phyloP scores from a whole-genome alignment of 2,113 vertebrate genomes.

The Entomyzon cyanotis region DNA sequence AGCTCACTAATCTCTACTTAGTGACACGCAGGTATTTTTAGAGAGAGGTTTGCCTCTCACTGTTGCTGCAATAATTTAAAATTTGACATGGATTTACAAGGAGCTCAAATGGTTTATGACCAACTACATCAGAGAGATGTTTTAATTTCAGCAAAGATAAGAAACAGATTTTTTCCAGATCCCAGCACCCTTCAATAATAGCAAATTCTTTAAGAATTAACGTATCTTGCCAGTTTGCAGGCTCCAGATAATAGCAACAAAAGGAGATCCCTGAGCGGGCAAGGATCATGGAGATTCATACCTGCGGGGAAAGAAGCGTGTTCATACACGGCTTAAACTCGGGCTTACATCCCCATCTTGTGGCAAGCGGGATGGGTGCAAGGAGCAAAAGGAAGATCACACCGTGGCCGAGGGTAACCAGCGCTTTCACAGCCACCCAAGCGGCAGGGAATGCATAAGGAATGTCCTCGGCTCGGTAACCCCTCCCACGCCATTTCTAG shows the following conservation, averaged over 20 bases:
- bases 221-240: background rate
- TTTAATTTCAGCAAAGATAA: background rate
- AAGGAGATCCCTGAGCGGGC: background rate
- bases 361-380: background rate
- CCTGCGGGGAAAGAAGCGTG: fast-evolving
- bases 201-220: background rate
- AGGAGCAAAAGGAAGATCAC: background rate
- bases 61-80: background rate
- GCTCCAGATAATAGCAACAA: background rate
- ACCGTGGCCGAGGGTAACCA: background rate
- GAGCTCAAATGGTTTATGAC: background rate
- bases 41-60: background rate
- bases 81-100: background rate
- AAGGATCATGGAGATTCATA: background rate
- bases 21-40: background rate
- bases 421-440: fast-evolving
- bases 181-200: background rate
- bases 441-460: background rate
- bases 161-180: background rate
- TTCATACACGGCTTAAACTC: background rate
- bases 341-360: conserved; percentile 33
- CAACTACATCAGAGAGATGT: background rate
- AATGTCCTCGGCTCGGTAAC: background rate
- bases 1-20: background rate
- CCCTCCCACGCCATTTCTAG: background rate